Evolutionary conservation across 2,797 vertebrate genomes (phyloP), one percentile per base, ranked within the genome.

Genomic region (Chelmon rostratus): DNA sequence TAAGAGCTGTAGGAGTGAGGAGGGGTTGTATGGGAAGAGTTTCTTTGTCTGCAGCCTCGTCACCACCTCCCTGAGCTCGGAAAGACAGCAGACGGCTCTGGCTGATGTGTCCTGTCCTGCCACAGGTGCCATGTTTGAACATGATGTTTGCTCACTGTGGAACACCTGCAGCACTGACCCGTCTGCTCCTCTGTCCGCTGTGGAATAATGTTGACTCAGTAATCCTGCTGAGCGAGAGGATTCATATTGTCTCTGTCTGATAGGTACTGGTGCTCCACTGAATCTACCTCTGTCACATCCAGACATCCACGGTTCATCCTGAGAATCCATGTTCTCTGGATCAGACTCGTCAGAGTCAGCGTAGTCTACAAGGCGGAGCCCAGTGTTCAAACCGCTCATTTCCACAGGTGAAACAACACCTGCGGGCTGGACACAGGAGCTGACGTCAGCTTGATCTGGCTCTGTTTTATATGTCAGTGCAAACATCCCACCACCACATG

Each of bases 11-110:
- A 99, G 72, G 64, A 99, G 95, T 0, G 97, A 97, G 0, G 94
- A 90, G 0, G 98, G 96, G 75, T 98, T 99, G 86, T 99, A 99
- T 0, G 98, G 98, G 83, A 98, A 99, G 56, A 99, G 96, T 42
- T 94, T 91, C 90, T 93, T 97, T 31, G 79, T 86, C 33, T 96
- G 96, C 79, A 99, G 91, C 88, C 94, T 96, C 3, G 38, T 82
- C 90, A 99, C 81, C 33, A 97, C 93, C 49, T 78, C 68, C 46
- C 93, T 95, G 50, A 99, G 95, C 59, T 96, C 90, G n/a, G 84
- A 80, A 82, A 99, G 89, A 78, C 97, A 99, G 25, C 49, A 62
- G 0, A 93, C 67, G 0, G 92, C 86, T 85, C 92, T 94, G 38
- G 52, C 46, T 73, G 86, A 89, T 19, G 87, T 76, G 28, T 84